Percentiles rank a stretch among this genome's conserved stretches.
Conservation (phyloP, 1,140 invertebrate species). For the Metopolophium dirhodum region DNA sequence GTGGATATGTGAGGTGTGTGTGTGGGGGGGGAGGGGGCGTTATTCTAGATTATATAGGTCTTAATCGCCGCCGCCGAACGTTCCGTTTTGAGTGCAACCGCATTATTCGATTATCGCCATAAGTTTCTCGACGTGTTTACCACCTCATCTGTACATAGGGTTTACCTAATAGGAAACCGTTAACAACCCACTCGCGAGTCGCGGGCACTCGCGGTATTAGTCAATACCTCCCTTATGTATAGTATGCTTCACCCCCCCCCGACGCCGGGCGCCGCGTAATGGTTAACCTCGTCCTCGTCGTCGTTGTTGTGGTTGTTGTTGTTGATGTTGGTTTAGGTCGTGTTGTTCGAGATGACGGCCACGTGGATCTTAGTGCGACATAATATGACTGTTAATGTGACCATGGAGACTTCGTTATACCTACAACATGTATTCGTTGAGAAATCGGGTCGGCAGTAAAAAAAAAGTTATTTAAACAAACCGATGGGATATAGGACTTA, state of each 20-base stretch:
- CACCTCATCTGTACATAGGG: too few relatives aligned
- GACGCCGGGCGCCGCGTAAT: neutral
- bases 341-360: neutral
- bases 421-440: neutral
- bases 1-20: too few relatives aligned
- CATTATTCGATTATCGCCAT: constrained; percentile 1
- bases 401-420: neutral
- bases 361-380: neutral
- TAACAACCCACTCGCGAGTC: neutral
- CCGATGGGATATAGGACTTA: too few relatives aligned
- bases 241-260: neutral
- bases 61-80: neutral
- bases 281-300: neutral
- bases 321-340: neutral
- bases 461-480: neutral
- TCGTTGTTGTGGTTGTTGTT: neutral
- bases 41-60: neutral
- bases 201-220: neutral
- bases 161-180: neutral
- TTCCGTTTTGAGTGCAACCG: neutral
- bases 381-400: neutral
- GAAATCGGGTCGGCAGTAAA: neutral
- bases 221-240: neutral
- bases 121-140: neutral
- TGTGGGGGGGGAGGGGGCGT: too few relatives aligned